Conservation (phyloP, 2,113 vertebrate species). For the Mola mola region DNA sequence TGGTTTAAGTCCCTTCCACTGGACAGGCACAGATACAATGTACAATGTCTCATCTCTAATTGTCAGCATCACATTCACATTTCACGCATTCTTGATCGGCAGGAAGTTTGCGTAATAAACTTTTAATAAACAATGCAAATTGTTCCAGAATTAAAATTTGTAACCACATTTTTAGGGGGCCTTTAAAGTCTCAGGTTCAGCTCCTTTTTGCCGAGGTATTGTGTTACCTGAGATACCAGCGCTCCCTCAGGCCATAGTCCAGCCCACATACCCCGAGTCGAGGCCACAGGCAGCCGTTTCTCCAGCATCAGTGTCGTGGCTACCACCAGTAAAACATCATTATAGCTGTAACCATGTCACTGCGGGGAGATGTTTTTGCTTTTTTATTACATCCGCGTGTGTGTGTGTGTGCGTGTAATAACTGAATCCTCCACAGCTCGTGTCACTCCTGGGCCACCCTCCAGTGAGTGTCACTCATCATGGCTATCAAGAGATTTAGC, state of each 20-base stretch:
- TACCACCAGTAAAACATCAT: constrained; percentile 83
- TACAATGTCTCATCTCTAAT: too few species aligned
- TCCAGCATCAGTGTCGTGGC: constrained; percentile 95
- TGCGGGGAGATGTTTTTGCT: not conserved
- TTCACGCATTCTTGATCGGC: too few species aligned
- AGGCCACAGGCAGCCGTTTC: constrained; percentile 90
- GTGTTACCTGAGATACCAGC: constrained; percentile 91
- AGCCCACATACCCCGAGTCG: constrained; percentile 88
- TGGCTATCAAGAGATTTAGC: constrained; percentile 93
- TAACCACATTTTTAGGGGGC: not conserved
- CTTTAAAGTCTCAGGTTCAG: not conserved
- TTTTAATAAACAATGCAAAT: not conserved
- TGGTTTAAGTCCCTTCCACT: too few species aligned
- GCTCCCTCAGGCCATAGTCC: constrained; percentile 87
- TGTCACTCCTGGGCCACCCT: constrained; percentile 86
- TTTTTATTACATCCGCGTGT: not conserved
- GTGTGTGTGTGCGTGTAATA: not conserved
- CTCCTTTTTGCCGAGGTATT: not conserved
- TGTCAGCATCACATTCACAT: too few species aligned
- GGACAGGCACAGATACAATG: too few species aligned
- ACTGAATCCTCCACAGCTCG: not conserved
- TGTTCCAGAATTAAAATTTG: not conserved
- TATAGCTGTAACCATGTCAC: constrained; percentile 9
- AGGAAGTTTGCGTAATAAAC: not conserved
- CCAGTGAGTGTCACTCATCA: constrained; percentile 98